These are phyloP conservation scores for Carpatolechia fugitivella DNA, from an alignment of 2,888 invertebrate genomes.

Conservation along the genomic window DNA sequence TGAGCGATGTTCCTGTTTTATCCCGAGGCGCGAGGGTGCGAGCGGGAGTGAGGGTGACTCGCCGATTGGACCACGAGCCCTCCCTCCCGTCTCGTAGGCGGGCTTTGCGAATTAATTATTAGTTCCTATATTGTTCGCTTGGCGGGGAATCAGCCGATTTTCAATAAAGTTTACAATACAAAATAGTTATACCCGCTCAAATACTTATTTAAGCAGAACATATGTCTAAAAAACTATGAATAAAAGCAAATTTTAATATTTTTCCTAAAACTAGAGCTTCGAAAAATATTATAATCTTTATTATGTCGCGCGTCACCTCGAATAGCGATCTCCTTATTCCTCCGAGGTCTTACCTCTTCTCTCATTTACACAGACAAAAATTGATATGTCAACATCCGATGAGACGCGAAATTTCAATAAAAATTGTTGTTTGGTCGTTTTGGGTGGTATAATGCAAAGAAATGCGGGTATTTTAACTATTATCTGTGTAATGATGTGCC, in stretches of 20 bases:
- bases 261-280: too few relatives aligned
- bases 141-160: too few relatives aligned
- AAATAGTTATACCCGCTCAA: too few relatives aligned
- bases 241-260: too few relatives aligned
- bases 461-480: slow-evolving; percentile 42
- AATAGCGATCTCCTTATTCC: too few relatives aligned
- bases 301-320: too few relatives aligned
- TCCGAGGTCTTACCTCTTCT: neutral
- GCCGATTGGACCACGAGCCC: slow-evolving; percentile 28
- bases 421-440: slow-evolving; percentile 5
- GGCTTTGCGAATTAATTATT: neutral
- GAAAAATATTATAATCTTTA: too few relatives aligned
- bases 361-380: neutral
- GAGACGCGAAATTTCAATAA: neutral
- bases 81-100: neutral
- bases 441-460: slow-evolving; percentile 42
- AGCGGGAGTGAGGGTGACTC: slow-evolving; percentile 40
- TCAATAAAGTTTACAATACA: too few relatives aligned
- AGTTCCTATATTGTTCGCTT: too few relatives aligned
- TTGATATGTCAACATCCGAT: neutral
- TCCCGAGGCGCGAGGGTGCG: slow-evolving; percentile 35
- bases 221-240: too few relatives aligned
- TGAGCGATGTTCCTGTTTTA: slow-evolving; percentile 37
- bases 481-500: slow-evolving; percentile 47
- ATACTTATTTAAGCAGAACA: too few relatives aligned